Percentiles rank a stretch among this genome's conserved stretches.
These are phyloP conservation scores for Varecia variegata DNA, from an alignment of 2,797 vertebrate species.

Conservation along the genomic window DNA sequence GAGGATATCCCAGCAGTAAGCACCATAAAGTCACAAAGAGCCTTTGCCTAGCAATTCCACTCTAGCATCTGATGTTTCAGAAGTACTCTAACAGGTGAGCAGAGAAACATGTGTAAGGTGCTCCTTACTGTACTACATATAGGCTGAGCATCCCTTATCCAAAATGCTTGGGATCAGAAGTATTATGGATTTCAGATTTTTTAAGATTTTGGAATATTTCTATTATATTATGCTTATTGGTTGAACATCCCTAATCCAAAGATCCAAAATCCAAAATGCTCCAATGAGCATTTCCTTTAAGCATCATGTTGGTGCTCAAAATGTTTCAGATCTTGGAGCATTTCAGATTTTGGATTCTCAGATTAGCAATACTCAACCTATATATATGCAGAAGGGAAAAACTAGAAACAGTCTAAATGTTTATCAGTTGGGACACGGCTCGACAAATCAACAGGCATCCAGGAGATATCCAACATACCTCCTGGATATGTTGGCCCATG, in stretches of 20 bases:
- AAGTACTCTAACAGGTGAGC: not conserved
- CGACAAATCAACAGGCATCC: rapidly evolving
- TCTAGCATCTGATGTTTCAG: not conserved
- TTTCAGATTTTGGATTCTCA: not conserved
- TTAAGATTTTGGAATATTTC: not conserved
- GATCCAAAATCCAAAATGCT: not conserved
- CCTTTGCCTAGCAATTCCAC: not conserved
- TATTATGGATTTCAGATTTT: not conserved
- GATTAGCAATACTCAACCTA: not conserved
- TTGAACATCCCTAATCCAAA: not conserved
- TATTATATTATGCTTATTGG: not conserved
- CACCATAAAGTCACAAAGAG: not conserved
- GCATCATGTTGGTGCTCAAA: not conserved
- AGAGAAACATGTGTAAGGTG: not conserved
- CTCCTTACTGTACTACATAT: not conserved
- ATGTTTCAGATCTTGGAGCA: not conserved
- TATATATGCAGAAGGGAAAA: not conserved
- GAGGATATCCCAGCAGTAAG: not conserved
- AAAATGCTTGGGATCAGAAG: not conserved
- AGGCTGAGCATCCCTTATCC: not conserved
- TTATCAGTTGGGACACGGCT: rapidly evolving
- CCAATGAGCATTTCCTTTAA: not conserved
- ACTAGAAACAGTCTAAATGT: not conserved
- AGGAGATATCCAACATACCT: not conserved
- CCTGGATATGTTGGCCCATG: rapidly evolving